Conservation (phyloP, 2,113 vertebrate genomes). For the Calidris pygmaea region DNA sequence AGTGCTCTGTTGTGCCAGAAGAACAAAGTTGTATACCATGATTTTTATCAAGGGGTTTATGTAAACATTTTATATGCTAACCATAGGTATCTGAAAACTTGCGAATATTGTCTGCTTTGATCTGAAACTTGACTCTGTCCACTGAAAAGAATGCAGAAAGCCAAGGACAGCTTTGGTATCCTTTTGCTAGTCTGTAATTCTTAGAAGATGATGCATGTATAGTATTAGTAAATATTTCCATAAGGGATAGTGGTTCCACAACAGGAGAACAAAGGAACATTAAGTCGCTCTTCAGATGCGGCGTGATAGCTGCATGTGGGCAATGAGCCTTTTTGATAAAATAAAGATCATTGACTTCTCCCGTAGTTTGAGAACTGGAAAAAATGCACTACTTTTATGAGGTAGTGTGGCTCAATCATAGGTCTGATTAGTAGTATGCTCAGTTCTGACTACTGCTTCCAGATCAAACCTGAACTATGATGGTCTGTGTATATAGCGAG, state of each 20-base stretch:
- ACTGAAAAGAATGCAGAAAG: not conserved
- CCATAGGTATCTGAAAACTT: not conserved
- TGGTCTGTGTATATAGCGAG: not conserved
- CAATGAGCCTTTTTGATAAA: not conserved
- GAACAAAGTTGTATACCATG: not conserved
- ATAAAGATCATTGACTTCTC: not conserved
- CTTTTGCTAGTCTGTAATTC: not conserved
- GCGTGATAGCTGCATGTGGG: fast-evolving
- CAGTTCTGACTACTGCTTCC: not conserved
- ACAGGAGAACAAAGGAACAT: not conserved
- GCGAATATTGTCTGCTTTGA: not conserved
- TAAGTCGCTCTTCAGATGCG: not conserved
- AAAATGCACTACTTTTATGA: not conserved
- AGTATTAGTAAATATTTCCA: not conserved
- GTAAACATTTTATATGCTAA: not conserved
- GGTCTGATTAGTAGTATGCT: not conserved
- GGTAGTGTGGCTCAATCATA: not conserved
- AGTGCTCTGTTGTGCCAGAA: not conserved
- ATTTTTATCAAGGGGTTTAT: not conserved
- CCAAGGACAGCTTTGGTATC: not conserved
- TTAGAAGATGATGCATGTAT: not conserved
- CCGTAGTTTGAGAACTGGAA: not conserved
- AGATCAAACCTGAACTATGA: not conserved
- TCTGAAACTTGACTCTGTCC: not conserved
- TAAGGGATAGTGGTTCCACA: not conserved